These are phyloP conservation scores for Polydrusus pterygomalis DNA, from an alignment of 2,888 invertebrate genomes.

Conservation along the genomic window DNA sequence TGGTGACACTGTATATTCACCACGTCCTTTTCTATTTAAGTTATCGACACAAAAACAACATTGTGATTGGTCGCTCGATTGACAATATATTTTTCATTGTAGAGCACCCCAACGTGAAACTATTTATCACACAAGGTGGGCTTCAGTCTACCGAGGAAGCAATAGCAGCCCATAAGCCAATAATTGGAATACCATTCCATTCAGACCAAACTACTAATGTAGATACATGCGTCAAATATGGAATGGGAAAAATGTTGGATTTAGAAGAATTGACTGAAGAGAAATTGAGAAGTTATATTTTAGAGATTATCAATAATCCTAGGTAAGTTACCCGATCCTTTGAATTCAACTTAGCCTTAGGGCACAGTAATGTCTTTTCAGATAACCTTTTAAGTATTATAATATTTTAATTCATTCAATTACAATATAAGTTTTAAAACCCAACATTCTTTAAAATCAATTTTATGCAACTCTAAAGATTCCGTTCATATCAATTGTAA, in stretches of 20 bases:
- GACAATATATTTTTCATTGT: conserved; percentile 65
- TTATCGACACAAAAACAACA: no score
- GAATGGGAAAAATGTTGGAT: conserved; percentile 58
- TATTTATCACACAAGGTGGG: conserved; percentile 63
- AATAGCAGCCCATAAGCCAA: conserved; percentile 56
- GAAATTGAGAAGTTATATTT: conserved; percentile 53
- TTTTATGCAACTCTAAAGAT: no score
- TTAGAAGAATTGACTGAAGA: conserved; percentile 55
- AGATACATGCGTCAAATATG: conserved; percentile 57
- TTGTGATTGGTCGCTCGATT: no score
- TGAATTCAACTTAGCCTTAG: background rate
- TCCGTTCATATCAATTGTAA: no score
- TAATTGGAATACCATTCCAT: conserved; percentile 62
- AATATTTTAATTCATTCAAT: no score
- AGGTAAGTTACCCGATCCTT: conserved; percentile 39
- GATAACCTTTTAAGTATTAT: no score
- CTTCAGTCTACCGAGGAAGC: conserved; percentile 60
- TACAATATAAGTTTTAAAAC: no score
- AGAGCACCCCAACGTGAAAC: conserved; percentile 63
- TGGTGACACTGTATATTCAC: no score
- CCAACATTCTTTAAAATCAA: no score
- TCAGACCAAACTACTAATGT: conserved; percentile 71
- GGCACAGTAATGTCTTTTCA: no score
- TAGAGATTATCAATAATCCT: conserved; percentile 55
- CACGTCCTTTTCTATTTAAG: no score